Evolutionary conservation across 1,140 invertebrate species (phyloP).

Genomic region (Mycetomoellerius zeteki): DNA sequence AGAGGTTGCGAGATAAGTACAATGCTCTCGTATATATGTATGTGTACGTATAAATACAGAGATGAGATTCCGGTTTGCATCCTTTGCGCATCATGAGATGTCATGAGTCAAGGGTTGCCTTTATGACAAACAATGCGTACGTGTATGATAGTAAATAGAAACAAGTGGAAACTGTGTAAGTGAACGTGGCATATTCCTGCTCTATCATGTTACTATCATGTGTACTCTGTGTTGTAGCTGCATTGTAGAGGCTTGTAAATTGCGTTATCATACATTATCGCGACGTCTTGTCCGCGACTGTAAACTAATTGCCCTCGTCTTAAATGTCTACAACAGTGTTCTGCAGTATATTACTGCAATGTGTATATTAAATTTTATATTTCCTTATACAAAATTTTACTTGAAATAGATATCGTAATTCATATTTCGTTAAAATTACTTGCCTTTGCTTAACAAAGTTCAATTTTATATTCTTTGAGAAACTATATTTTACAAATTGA

Average conservation of each 20-base stretch:
- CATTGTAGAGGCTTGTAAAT: slow-evolving; percentile 3
- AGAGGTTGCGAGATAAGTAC: background rate
- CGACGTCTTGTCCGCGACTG: background rate
- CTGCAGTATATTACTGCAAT: background rate
- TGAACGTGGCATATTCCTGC: background rate
- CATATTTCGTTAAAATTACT: background rate
- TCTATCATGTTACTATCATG: background rate
- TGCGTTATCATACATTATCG: slow-evolving; percentile 33
- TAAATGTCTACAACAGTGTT: background rate
- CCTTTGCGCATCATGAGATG: background rate
- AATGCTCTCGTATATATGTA: background rate
- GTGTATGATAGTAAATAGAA: slow-evolving; percentile 8
- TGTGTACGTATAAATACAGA: background rate
- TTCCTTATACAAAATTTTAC: background rate
- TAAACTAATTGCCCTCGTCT: slow-evolving; percentile 6
- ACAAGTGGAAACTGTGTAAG: slow-evolving; percentile 19
- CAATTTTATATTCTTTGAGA: background rate
- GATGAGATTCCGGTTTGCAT: background rate
- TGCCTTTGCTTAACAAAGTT: background rate
- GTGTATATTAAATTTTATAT: background rate
- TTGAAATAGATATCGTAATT: background rate
- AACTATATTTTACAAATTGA: background rate
- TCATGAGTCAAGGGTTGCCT: background rate
- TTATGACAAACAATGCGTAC: background rate
- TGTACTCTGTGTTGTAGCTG: background rate